Percentiles rank a stretch among this genome's conserved stretches.
These are phyloP conservation scores for Polypterus senegalus DNA, from an alignment of 2,113 vertebrate genomes.

Conservation along the genomic window DNA sequence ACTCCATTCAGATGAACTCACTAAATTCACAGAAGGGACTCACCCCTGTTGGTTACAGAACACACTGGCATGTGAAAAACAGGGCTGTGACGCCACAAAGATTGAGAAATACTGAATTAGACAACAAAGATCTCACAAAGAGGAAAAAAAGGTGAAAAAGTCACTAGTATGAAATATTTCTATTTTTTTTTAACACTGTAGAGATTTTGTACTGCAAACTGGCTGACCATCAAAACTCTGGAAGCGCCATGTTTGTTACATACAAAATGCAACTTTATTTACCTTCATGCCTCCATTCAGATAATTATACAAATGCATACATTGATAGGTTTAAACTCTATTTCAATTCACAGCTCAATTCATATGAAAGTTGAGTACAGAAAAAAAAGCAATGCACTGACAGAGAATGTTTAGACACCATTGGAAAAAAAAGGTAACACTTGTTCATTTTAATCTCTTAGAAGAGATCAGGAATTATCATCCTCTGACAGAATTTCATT, in stretches of 20 bases:
- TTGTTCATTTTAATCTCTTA: constrained; percentile 77
- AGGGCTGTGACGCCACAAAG: too few species aligned
- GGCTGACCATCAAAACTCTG: constrained; percentile 16
- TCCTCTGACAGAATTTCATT: constrained; percentile 75
- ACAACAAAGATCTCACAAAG: too few species aligned
- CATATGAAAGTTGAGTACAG: constrained; percentile 91
- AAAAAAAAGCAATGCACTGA: constrained; percentile 89
- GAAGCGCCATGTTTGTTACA: constrained; percentile 55
- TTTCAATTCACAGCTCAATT: constrained; percentile 99
- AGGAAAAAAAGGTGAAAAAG: too few species aligned
- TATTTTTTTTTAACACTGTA: neutral
- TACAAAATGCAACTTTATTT: constrained; percentile 99
- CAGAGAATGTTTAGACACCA: constrained; percentile 90
- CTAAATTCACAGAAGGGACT: too few species aligned
- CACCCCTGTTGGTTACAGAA: too few species aligned
- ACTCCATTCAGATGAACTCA: too few species aligned
- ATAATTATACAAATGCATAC: constrained; percentile 96
- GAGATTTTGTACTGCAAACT: neutral
- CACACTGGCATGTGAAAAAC: too few species aligned
- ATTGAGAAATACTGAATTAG: too few species aligned
- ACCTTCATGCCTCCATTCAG: constrained; percentile 99
- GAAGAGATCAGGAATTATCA: constrained; percentile 74
- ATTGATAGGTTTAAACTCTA: constrained; percentile 97
- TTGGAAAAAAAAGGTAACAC: constrained; percentile 64
- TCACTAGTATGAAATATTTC: too few species aligned